Conservation (phyloP, 1,140 invertebrate species). For the Chironomus tepperi region DNA sequence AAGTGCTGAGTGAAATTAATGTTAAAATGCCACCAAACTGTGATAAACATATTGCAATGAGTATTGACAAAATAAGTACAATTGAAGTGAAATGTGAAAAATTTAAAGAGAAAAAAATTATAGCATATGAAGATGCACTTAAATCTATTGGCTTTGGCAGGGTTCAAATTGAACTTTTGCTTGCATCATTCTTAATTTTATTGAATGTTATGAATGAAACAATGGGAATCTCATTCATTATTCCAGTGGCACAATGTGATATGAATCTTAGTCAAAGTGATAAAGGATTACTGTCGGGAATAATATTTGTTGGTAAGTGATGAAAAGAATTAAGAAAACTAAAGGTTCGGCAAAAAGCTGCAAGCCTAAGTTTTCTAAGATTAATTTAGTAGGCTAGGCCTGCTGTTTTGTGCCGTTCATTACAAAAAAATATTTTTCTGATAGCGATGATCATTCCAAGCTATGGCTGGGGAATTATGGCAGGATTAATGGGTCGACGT, state of each 20-base stretch:
- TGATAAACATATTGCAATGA: too few relatives aligned
- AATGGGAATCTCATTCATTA: conserved; percentile 26
- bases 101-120: background rate
- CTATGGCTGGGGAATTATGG: conserved; percentile 65
- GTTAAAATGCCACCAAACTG: too few relatives aligned
- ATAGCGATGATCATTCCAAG: conserved; percentile 42
- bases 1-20: too few relatives aligned
- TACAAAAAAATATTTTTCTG: background rate
- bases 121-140: background rate
- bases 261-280: conserved; percentile 39
- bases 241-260: conserved; percentile 31
- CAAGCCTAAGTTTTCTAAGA: too few relatives aligned
- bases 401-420: too few relatives aligned
- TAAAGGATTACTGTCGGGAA: conserved; percentile 31
- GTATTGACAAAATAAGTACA: too few relatives aligned
- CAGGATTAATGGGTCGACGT: conserved; percentile 60
- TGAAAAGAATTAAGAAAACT: too few relatives aligned
- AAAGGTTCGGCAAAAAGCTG: too few relatives aligned
- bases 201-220: conserved; percentile 25
- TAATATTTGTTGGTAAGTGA: conserved; percentile 32
- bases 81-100: background rate
- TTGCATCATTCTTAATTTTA: conserved; percentile 44
- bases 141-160: conserved; percentile 43
- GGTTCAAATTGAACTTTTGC: conserved; percentile 51
- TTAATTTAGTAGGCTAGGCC: too few relatives aligned